Base-by-base conservation (phyloP, 2,797 vertebrate genomes). In the Semaprochilodus insignis region DNA sequence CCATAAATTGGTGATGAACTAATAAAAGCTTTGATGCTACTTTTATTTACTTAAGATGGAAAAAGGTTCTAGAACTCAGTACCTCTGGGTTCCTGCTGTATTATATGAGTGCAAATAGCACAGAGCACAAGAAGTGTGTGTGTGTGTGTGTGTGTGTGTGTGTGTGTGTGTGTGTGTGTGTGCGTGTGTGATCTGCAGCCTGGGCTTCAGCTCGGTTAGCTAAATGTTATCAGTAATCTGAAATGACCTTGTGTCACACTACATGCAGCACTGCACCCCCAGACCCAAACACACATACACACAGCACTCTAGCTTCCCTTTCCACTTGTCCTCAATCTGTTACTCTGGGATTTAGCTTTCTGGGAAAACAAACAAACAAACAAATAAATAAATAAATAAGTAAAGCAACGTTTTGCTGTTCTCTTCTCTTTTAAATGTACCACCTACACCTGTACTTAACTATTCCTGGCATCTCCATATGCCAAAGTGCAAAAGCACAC, bases 171-270 rank as follows among this genome's bases (percentile, higher is more conserved):
- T 15, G 63, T 63, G 72, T 25, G 72, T 34, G 15, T 19, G n/a
- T 76, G 17, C 57, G 74, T 48, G 54, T 76, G 62, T 74, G 36
- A 44, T 76, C n/a, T 67, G 55, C 55, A 81, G 65, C 14, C 48
- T 25, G 40, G 31, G n/a, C 48, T 51, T 65, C 72, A 31, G 48
- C 77, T 48, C 83, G 67, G 60, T 52, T 44, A 85, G 81, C 85
- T 86, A 76, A 81, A 86, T 85, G 79, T 87, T 85, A 88, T 85
- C 84, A 73, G 81, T 85, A 85, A 88, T 87, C 83, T 82, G 74
- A 82, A 87, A 82, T 83, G 85, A 85, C 85, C 83, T 84, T 80
- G 65, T 80, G 81, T 86, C 85, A 83, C 25, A 79, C 40, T 71
- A 40, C 16, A n/a, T 82, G 51, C 74, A 36, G 69, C 57, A 7